Evolutionary conservation across 37 sponge, comb jelly and placozoan species (phyloP), one percentile per base, ranked within the genome.

Genomic region (Chondrosia reniformis): DNA sequence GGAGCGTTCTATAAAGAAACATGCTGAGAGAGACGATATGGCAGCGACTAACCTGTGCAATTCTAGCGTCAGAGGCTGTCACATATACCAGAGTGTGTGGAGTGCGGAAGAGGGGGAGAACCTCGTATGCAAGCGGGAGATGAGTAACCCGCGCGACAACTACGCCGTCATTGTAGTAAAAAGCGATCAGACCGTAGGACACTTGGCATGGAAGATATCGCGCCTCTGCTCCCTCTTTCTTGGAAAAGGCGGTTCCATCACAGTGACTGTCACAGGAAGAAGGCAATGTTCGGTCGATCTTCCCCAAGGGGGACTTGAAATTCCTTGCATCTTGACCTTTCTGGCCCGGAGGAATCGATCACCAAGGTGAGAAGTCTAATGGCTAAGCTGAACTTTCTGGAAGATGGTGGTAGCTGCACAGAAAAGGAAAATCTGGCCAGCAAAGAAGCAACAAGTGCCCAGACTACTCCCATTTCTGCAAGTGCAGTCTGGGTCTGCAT

Each of bases 21-120:
- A 2, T 4, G 34, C 7, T 13, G 32, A 10, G 7, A 3, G 44
- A 40, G 42, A 69, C 43, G 72, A 69, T 24, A 69, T 69, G 72
- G 10, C 43, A 69, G 72, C 72, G 41, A 69, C 72, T 39, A 42
- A 40, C 72, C 72, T 69, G 72, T 69, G 72, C 72, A 34, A 40
- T 69, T 69, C 72, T 25, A 40, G 72, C 22, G 10, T 69, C 72
- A 69, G 72, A 69, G 43, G 40, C 43, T 38, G 42, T 34, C 72
- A 69, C 43, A 25, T 69, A 69, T 69, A 69, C 72, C 2, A 69
- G 72, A 69, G 43, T 6, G 72, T 40, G 72, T 69, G 72, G 72
- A 69, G 42, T 6, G n/a, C 43, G 72, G 72, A 69, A 69, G 72
- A 69, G 43, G 72, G 72, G 43, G 72, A 69, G 72, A 69, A 69